phyloP scores from a whole-genome alignment of 2,113 vertebrate genomes.

The Oryzias woworae region DNA sequence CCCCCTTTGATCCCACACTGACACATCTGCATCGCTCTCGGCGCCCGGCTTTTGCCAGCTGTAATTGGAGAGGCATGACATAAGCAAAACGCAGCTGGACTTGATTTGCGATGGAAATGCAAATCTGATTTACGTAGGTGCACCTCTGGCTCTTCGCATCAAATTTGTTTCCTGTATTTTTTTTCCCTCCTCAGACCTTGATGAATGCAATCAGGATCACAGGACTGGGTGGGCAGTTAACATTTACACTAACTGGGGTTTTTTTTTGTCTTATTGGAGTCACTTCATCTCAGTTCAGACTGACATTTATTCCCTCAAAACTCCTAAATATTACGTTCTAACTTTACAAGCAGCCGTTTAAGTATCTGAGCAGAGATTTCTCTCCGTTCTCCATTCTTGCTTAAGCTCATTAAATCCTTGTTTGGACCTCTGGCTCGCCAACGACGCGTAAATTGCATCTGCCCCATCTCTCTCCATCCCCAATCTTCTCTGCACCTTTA shows the following conservation, averaged over 20 bases:
- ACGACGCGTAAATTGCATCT: slow-evolving; percentile 14
- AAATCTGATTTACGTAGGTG: slow-evolving; percentile 43
- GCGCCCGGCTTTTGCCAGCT: slow-evolving; percentile 33
- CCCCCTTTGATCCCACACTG: slow-evolving; percentile 37
- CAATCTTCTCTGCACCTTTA: slow-evolving; percentile 50
- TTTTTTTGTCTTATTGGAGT: too few species aligned
- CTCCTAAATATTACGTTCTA: neutral
- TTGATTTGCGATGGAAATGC: slow-evolving; percentile 33
- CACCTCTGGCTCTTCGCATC: slow-evolving; percentile 26
- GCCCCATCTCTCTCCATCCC: slow-evolving; percentile 19
- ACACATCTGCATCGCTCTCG: slow-evolving; percentile 18
- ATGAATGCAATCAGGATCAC: neutral
- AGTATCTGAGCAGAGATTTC: neutral
- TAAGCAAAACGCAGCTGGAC: slow-evolving; percentile 43
- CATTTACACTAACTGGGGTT: too few species aligned
- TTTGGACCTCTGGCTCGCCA: slow-evolving; percentile 12
- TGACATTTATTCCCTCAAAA: neutral
- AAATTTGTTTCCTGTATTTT: slow-evolving; percentile 23
- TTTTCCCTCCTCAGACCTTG: neutral
- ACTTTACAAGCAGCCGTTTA: slow-evolving; percentile 2
- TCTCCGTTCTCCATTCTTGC: slow-evolving; percentile 3
- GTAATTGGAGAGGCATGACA: slow-evolving; percentile 54
- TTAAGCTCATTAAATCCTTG: slow-evolving; percentile 24
- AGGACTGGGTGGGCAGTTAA: too few species aligned
- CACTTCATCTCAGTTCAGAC: neutral